Percentiles rank a stretch among this genome's conserved stretches.
phyloP scores from a whole-genome alignment of 1,140 invertebrate species.

The Leptinotarsa texana region DNA sequence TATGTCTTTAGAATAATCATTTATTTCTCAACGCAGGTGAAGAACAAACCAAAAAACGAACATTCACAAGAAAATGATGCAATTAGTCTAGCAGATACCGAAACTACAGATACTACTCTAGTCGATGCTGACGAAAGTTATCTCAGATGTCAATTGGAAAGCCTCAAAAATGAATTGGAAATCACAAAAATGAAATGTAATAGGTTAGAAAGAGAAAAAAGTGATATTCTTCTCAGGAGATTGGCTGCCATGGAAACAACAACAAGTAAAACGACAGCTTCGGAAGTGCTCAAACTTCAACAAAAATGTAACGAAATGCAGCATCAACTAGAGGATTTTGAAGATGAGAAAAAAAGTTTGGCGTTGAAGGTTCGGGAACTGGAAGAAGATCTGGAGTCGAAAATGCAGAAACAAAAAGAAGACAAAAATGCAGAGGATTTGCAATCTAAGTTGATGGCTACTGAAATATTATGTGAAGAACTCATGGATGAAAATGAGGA shows the following conservation, averaged over 20 bases:
- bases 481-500: conserved; percentile 96
- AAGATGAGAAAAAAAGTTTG: conserved; percentile 80
- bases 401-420: conserved; percentile 60
- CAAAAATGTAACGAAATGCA: conserved; percentile 84
- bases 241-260: conserved; percentile 75
- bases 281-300: conserved; percentile 73
- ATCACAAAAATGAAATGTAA: conserved; percentile 70
- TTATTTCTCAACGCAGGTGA: conserved; percentile 2
- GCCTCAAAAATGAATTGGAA: conserved; percentile 67
- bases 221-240: conserved; percentile 77
- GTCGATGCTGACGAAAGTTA: conserved; percentile 56
- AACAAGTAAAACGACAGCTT: conserved; percentile 70
- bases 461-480: conserved; percentile 88
- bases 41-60: conserved; percentile 28
- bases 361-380: conserved; percentile 71
- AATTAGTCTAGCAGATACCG: conserved; percentile 58
- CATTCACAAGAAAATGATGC: conserved; percentile 49
- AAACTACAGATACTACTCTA: conserved; percentile 62
- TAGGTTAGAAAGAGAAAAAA: conserved; percentile 82
- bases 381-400: conserved; percentile 67
- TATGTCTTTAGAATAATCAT: no score
- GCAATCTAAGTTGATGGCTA: conserved; percentile 77
- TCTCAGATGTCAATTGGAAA: conserved; percentile 69
- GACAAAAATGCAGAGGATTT: conserved; percentile 69
- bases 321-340: conserved; percentile 75